Evolutionary conservation across 2,888 invertebrate species (phyloP).

Genomic region (Epirrhoe tristata): DNA sequence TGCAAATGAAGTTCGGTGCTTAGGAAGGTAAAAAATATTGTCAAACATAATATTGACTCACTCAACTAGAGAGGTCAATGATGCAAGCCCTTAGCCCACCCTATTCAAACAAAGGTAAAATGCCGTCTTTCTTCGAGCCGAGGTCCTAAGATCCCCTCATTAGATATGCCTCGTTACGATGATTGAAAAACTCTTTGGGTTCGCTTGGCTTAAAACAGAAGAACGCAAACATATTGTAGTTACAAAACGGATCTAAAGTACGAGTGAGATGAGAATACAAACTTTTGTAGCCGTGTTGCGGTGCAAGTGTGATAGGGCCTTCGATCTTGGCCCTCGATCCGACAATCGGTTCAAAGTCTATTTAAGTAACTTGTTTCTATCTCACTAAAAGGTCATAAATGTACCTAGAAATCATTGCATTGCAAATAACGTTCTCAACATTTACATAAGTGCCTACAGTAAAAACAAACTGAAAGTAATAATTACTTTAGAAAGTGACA

Average conservation of each 20-base stretch:
- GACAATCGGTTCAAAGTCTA: too few relatives aligned
- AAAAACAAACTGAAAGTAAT: slow-evolving; percentile 10
- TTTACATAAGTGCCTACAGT: not conserved
- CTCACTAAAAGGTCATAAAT: not conserved
- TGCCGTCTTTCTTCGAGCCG: slow-evolving; percentile 45
- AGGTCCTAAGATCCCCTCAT: slow-evolving; percentile 42
- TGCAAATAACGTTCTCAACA: not conserved
- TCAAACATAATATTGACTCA: slow-evolving; percentile 19
- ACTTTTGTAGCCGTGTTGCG: too few relatives aligned
- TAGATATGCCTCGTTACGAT: slow-evolving; percentile 47
- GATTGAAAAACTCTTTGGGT: slow-evolving; percentile 16
- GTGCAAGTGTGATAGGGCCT: too few relatives aligned
- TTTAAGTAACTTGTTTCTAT: too few relatives aligned
- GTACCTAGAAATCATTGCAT: slow-evolving; percentile 2
- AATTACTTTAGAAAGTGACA: slow-evolving; percentile 19
- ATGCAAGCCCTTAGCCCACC: slow-evolving; percentile 15
- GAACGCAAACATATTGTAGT: slow-evolving; percentile 6
- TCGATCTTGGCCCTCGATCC: too few relatives aligned
- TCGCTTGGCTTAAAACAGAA: slow-evolving; percentile 12
- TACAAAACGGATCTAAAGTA: not conserved
- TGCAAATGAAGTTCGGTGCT: slow-evolving; percentile 1
- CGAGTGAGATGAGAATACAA: not conserved
- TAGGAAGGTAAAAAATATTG: slow-evolving; percentile 4
- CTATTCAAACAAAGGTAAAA: slow-evolving; percentile 51
- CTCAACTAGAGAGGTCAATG: slow-evolving; percentile 17